Conservation (phyloP, 2,797 vertebrate genomes). For the Falco biarmicus region DNA sequence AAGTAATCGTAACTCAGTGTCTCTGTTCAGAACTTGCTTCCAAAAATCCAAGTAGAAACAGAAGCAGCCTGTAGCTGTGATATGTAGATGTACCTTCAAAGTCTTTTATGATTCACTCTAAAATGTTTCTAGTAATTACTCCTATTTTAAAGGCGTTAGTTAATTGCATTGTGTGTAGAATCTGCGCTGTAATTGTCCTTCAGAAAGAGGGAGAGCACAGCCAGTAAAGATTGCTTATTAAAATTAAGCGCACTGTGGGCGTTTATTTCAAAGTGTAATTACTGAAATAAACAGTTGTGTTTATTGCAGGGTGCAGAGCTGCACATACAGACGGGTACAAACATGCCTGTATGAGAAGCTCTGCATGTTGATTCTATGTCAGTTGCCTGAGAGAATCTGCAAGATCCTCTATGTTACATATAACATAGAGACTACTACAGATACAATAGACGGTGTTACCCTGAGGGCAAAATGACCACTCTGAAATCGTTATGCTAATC, state of each 20-base stretch:
- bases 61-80: constrained; percentile 42
- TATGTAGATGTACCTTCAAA: constrained; percentile 66
- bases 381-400: constrained; percentile 42
- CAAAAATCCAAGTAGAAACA: constrained; percentile 23
- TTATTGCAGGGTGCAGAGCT: constrained; percentile 64
- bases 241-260: constrained; percentile 63
- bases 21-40: constrained; percentile 11
- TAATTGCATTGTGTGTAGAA: constrained; percentile 59
- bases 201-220: constrained; percentile 53
- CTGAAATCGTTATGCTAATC: background rate
- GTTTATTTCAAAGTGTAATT: constrained; percentile 74
- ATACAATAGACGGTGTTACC: background rate
- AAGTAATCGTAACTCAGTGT: background rate
- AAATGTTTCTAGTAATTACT: constrained; percentile 66
- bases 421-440: background rate
- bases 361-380: constrained; percentile 30
- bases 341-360: constrained; percentile 54
- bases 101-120: constrained; percentile 50
- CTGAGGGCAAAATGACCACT: background rate
- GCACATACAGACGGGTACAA: constrained; percentile 54
- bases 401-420: constrained; percentile 28
- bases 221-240: constrained; percentile 62
- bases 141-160: constrained; percentile 65
- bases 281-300: constrained; percentile 73
- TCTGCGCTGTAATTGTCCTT: constrained; percentile 63